Evolutionary conservation across 2,797 vertebrate genomes (phyloP).

Genomic region (Benthosema pterotum): DNA sequence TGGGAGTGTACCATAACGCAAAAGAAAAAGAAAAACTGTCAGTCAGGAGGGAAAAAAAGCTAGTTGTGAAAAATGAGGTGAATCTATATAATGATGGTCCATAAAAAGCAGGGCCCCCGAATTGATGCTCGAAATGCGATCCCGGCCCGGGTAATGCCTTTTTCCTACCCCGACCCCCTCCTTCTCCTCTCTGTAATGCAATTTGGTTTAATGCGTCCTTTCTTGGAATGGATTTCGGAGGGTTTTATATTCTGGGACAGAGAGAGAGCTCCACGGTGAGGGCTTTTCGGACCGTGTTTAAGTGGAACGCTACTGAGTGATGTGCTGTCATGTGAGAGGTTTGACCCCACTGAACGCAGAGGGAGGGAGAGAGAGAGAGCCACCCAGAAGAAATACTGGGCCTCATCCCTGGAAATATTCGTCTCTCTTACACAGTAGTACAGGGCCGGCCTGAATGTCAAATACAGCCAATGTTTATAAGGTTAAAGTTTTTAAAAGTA

Average conservation of each 20-base stretch:
- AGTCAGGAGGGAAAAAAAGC: constrained; percentile 20
- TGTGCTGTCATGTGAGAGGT: constrained; percentile 29
- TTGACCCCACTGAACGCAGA: constrained; percentile 36
- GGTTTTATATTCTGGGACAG: constrained; percentile 9
- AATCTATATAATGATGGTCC: constrained; percentile 67
- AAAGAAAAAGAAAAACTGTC: constrained; percentile 37
- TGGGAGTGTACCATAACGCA: constrained; percentile 25
- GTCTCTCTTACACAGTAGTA: too few species aligned
- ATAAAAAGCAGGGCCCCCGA: constrained; percentile 62
- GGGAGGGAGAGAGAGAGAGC: not conserved
- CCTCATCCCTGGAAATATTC: constrained; percentile 9
- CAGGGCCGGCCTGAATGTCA: too few species aligned
- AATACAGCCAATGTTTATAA: too few species aligned
- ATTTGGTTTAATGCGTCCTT: constrained; percentile 67
- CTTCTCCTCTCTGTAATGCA: constrained; percentile 59
- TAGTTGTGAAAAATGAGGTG: constrained; percentile 65
- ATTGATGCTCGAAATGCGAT: constrained; percentile 74
- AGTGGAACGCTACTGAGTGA: constrained; percentile 10
- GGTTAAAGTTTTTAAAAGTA: too few species aligned
- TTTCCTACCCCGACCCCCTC: constrained; percentile 11
- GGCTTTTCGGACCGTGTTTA: constrained; percentile 34
- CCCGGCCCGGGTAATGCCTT: constrained; percentile 61
- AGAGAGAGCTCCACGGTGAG: constrained; percentile 18
- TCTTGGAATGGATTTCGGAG: constrained; percentile 55
- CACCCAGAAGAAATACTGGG: constrained; percentile 10